A percentile compares a stretch with the other conserved stretches of the same genome.
phyloP scores from a whole-genome alignment of 92 coral and sea anemone genomes.

The Porites evermanni region DNA sequence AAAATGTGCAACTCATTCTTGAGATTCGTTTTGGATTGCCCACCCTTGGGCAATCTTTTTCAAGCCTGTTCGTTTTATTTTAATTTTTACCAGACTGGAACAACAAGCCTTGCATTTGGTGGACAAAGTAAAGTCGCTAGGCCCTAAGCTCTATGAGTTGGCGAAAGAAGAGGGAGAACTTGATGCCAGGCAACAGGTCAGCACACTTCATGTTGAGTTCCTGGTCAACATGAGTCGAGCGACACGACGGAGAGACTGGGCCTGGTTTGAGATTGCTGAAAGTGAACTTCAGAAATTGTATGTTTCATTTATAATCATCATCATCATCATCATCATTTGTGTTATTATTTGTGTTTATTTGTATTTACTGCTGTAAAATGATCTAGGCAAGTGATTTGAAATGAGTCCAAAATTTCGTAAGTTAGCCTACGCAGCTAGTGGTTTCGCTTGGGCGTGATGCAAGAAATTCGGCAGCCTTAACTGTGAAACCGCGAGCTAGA shows the following conservation, averaged over 20 bases:
- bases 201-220: slow-evolving; percentile 75
- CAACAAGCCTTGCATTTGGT: slow-evolving; percentile 77
- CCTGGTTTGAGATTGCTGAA: slow-evolving; percentile 94
- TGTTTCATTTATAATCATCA: slow-evolving; percentile 27
- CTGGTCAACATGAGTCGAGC: slow-evolving; percentile 93
- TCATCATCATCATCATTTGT: too few relatives aligned
- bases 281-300: slow-evolving; percentile 78
- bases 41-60: too few relatives aligned
- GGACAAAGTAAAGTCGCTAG: slow-evolving; percentile 62
- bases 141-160: slow-evolving; percentile 35
- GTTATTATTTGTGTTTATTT: too few relatives aligned
- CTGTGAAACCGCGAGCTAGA: too few relatives aligned
- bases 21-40: too few relatives aligned
- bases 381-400: too few relatives aligned
- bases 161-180: slow-evolving; percentile 38
- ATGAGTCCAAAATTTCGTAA: too few relatives aligned
- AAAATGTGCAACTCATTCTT: too few relatives aligned
- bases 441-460: too few relatives aligned
- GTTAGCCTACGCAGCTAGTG: too few relatives aligned
- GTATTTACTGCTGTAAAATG: too few relatives aligned
- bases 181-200: slow-evolving; percentile 69
- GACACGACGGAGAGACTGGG: slow-evolving; percentile 93
- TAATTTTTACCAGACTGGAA: slow-evolving; percentile 57
- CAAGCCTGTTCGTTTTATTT: neutral
- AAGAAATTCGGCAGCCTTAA: too few relatives aligned